These are phyloP conservation scores for Galaxias olidus DNA, from an alignment of 2,797 vertebrate species.

Conservation along the genomic window DNA sequence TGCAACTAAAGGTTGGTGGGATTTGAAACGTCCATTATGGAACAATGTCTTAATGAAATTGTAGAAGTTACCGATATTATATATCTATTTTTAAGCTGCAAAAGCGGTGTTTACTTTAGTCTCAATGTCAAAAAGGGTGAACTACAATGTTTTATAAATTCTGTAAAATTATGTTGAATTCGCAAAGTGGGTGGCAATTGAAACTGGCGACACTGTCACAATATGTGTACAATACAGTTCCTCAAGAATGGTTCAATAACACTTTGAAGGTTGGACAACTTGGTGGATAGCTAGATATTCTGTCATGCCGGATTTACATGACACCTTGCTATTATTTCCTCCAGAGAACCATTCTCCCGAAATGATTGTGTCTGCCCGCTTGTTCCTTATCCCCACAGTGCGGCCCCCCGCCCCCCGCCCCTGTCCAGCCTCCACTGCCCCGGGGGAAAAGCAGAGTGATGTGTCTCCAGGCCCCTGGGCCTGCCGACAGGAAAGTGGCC, in stretches of 20 bases:
- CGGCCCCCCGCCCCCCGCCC: slow-evolving; percentile 33
- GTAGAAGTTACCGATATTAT: too few relatives aligned
- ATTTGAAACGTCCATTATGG: not conserved
- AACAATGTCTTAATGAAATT: too few relatives aligned
- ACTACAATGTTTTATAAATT: too few relatives aligned
- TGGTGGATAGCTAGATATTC: not conserved
- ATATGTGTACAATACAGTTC: not conserved
- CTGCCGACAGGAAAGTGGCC: slow-evolving; percentile 55
- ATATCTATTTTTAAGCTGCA: too few relatives aligned
- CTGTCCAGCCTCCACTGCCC: slow-evolving; percentile 26
- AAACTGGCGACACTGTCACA: too few relatives aligned
- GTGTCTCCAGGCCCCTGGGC: slow-evolving; percentile 46
- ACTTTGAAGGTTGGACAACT: not conserved
- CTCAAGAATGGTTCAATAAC: not conserved
- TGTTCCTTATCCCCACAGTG: slow-evolving; percentile 10
- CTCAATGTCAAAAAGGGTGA: too few relatives aligned
- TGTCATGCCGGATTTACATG: not conserved
- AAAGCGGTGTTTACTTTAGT: too few relatives aligned
- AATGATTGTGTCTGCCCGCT: slow-evolving; percentile 6
- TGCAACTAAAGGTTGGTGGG: not conserved
- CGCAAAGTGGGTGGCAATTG: too few relatives aligned
- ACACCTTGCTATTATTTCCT: not conserved
- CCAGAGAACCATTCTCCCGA: not conserved
- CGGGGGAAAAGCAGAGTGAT: slow-evolving; percentile 34
- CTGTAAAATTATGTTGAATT: too few relatives aligned